A percentile compares a stretch with the other conserved stretches of the same genome.
Conservation (phyloP, 2,113 vertebrate genomes). For the Apodemus speciosus region DNA sequence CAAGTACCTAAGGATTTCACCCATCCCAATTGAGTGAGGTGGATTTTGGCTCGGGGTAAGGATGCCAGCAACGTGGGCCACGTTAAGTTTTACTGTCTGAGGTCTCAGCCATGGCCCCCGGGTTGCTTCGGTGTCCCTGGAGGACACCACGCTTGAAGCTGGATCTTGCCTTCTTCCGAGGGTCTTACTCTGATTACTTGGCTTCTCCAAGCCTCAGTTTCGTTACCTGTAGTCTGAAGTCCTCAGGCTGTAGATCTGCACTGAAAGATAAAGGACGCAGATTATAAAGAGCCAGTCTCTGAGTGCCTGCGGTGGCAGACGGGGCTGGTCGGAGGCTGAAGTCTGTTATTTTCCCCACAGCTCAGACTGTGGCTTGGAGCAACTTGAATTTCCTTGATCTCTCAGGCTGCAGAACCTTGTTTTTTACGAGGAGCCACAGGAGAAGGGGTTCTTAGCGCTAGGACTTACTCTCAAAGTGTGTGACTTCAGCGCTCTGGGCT, state of each 20-base stretch:
- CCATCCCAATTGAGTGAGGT: fast-evolving
- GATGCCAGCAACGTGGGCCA: not conserved
- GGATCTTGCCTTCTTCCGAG: not conserved
- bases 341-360: not conserved
- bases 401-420: not conserved
- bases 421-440: not conserved
- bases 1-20: not conserved
- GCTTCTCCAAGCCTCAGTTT: not conserved
- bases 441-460: not conserved
- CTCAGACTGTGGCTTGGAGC: not conserved
- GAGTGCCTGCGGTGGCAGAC: not conserved
- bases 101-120: not conserved
- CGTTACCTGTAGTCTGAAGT: not conserved
- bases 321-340: not conserved
- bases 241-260: not conserved
- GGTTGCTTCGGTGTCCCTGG: not conserved
- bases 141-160: not conserved
- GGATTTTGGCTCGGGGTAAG: not conserved
- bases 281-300: not conserved
- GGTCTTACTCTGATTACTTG: not conserved
- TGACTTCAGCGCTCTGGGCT: not conserved
- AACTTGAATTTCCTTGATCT: not conserved
- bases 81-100: not conserved
- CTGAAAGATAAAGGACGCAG: not conserved
- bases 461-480: not conserved